Conservation (phyloP, 2,888 invertebrate genomes). For the Drosophila emarginata region DNA sequence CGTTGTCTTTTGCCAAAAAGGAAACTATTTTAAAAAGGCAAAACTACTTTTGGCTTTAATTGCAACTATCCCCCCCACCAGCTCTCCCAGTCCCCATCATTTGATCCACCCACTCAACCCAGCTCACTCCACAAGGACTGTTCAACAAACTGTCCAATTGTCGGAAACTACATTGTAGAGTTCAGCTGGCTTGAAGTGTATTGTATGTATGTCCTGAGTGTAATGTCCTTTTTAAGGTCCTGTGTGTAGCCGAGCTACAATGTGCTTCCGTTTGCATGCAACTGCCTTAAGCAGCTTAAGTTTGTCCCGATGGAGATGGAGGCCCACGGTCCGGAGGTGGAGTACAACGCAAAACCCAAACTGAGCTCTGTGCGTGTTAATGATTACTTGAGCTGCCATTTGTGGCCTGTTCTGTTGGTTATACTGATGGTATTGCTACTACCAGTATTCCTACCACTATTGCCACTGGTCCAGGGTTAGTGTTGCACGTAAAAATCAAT, state of each 20-base stretch:
- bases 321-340: slow-evolving; percentile 6
- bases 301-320: slow-evolving; percentile 34
- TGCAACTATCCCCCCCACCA: slow-evolving; percentile 57
- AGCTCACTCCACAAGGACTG: slow-evolving; percentile 20
- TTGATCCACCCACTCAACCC: not conserved
- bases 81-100: slow-evolving; percentile 15
- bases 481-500: slow-evolving; percentile 67
- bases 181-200: slow-evolving; percentile 35
- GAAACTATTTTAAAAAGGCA: slow-evolving; percentile 75
- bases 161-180: slow-evolving; percentile 60
- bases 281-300: slow-evolving; percentile 69
- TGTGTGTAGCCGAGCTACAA: slow-evolving; percentile 48
- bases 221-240: slow-evolving; percentile 63
- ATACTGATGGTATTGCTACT: slow-evolving; percentile 10
- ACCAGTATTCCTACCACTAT: not conserved
- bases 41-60: slow-evolving; percentile 75
- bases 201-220: slow-evolving; percentile 54
- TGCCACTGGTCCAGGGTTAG: slow-evolving; percentile 26
- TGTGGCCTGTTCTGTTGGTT: slow-evolving; percentile 55
- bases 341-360: slow-evolving; percentile 3
- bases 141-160: slow-evolving; percentile 43
- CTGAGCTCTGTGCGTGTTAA: slow-evolving; percentile 64
- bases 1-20: slow-evolving; percentile 66
- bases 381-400: slow-evolving; percentile 72
- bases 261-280: slow-evolving; percentile 70